Base-by-base conservation (phyloP, 2,888 invertebrate genomes). In the Gastracanthus pulcherrimus region DNA sequence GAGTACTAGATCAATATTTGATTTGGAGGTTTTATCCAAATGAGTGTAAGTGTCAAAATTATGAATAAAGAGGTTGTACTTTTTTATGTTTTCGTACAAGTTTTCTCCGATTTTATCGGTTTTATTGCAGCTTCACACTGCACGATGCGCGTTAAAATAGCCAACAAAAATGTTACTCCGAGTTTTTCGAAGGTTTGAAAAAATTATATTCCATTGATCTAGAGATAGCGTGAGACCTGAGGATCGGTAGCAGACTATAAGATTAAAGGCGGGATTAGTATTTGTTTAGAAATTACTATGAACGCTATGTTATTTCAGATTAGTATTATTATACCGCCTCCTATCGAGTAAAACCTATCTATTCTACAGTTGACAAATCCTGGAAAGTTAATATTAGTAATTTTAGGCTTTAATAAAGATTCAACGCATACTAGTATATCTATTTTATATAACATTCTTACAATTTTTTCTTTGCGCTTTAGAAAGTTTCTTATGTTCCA, bases 111-210 rank as follows among this genome's bases (percentile, higher is more conserved):
- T 82, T 31, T n/a, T 23, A 60, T 75, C 58, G 9, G 36, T 76
- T 64, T 66, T 38, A 9, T n/a, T 36, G 48, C 76, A 76, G 19
- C 76, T 82, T 76, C 82, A 80, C 6, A n/a, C n/a, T 16, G 9
- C 31, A 19, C 76, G 51, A 45, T 82, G 82, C 0, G 72, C 74
- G 34, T 82, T 77, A 9, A 74, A 82, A 29, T 82, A 77, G 6
- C 78, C 78, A 9, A 38, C 38, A 7, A 48, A 16, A 16, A 48
- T 16, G n/a, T 48, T 13, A 3, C 11, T 48, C 11, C 11, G 16
- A 11, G 3, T 48, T 11, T 3, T 7, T 11, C 11, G 11, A 13
- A 48, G 16, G 11, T 48, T 48, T 16, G 48, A 48, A 48, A 48
- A 48, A 16, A 48, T 29, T 26, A 26, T n/a, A 13, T 48, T 48